Conservation (phyloP, 2,113 vertebrate species). For the Nicator chloris region DNA sequence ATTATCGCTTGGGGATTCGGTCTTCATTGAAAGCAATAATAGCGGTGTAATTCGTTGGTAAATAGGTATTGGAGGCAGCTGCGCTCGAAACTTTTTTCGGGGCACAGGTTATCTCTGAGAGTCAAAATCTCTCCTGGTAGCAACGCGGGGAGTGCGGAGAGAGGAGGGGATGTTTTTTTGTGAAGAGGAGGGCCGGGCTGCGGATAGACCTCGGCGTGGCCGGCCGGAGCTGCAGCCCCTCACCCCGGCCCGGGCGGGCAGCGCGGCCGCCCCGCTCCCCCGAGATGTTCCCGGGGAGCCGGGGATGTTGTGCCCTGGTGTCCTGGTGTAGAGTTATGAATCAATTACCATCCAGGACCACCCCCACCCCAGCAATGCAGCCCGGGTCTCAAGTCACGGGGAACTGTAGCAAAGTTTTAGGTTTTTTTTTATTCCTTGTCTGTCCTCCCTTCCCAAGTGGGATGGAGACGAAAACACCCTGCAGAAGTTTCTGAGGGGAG, state of each 20-base stretch:
- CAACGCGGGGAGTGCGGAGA: not conserved
- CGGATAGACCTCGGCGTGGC: not conserved
- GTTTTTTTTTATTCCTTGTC: not conserved
- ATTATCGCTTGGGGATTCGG: conserved; percentile 73
- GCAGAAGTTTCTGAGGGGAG: not conserved
- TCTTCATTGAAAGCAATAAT: conserved; percentile 72
- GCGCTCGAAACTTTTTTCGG: not conserved
- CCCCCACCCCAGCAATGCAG: not conserved
- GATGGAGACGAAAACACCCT: not conserved
- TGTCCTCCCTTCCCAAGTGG: not conserved
- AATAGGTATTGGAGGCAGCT: conserved; percentile 45
- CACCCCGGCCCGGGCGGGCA: not conserved
- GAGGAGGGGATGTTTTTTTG: not conserved
- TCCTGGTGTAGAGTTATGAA: not conserved
- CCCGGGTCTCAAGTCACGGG: not conserved
- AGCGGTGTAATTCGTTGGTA: conserved; percentile 61
- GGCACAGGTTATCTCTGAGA: not conserved
- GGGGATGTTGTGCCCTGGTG: not conserved
- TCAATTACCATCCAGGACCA: not conserved
- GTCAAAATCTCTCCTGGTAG: not conserved
- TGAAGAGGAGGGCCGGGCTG: not conserved
- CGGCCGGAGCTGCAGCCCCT: not conserved
- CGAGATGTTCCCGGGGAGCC: not conserved
- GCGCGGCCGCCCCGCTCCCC: not conserved
- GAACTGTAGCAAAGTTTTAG: not conserved